Base-by-base conservation (phyloP, 2,797 vertebrate species). In the Diplodus puntazzo region DNA sequence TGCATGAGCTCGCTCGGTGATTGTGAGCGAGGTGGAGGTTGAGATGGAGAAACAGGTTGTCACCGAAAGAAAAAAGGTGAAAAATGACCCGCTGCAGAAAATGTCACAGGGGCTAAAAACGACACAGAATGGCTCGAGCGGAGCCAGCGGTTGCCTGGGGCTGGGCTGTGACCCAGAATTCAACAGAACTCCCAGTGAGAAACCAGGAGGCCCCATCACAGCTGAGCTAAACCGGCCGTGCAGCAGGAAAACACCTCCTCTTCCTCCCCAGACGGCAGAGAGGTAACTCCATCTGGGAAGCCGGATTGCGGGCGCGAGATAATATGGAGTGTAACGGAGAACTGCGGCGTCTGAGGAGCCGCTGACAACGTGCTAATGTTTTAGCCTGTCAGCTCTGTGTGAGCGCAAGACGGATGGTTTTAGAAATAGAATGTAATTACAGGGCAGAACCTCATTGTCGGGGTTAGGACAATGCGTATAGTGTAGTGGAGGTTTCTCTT, bases 281-380 rank as follows among this genome's bases (percentile, higher is more conserved):
- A 81, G 80, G 92, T 89, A 90, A 90, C 87, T 42, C 74, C 88
- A 89, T 89, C 84, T 87, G 83, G 72, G 79, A 74, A 71, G 77
- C 77, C 34, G 74, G 73, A 77, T 64, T 20, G 55, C 83, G 73
- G 65, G 65, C 20, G 69, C 67, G 77, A 79, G 82, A 85, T 83
- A 87, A 91, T 88, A 83, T 79, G 80, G 80, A 87, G 88, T 77
- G 90, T 81, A 89, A 85, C 60, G 43, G 88, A 88, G 87, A 91
- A 55, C 77, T 46, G 89, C 8, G 62, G 83, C 65, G 30, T 79
- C 79, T 81, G 90, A 89, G 79, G 84, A 89, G 92, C 80, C 49
- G 80, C 84, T 87, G 88, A 94, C 93, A 89, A 91, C 70, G 85
- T 87, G 89, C 91, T 90, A 92, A 93, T 93, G 92, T 86, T 91